These are phyloP conservation scores for Stegodyphus mimosarum DNA, from an alignment of 1,140 invertebrate genomes.

Conservation along the genomic window DNA sequence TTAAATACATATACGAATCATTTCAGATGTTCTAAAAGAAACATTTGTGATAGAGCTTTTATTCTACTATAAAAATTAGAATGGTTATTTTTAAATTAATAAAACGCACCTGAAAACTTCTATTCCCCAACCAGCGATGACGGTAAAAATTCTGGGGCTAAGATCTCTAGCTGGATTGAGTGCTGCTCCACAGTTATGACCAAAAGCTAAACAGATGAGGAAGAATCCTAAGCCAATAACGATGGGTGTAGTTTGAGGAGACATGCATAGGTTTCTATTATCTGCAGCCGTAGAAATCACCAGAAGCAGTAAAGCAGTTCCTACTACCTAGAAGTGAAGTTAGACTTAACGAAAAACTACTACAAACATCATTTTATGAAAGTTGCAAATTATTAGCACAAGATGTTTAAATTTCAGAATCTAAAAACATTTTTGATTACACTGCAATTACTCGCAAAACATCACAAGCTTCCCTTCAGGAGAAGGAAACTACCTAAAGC, in stretches of 20 bases:
- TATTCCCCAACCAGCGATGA: conserved; percentile 70
- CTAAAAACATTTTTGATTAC: too few species aligned
- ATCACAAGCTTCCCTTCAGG: too few species aligned
- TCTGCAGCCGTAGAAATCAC: conserved; percentile 72
- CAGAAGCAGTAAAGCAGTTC: conserved; percentile 72
- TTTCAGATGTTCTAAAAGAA: too few species aligned
- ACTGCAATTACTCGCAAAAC: too few species aligned
- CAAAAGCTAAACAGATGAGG: conserved; percentile 71
- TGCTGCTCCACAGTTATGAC: conserved; percentile 71
- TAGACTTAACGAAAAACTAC: neutral
- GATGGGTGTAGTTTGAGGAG: conserved; percentile 18
- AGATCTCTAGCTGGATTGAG: conserved; percentile 73
- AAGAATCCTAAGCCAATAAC: conserved; percentile 71
- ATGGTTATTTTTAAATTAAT: neutral
- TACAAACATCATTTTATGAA: neutral
- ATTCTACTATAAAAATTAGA: too few species aligned
- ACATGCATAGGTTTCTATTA: conserved; percentile 69
- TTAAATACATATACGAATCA: too few species aligned
- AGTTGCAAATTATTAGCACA: too few species aligned
- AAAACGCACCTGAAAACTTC: conserved; percentile 65
- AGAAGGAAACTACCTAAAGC: too few species aligned
- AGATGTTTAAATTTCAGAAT: too few species aligned
- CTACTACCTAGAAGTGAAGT: conserved; percentile 52
- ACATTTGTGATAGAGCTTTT: too few species aligned
- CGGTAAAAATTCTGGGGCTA: conserved; percentile 70